phyloP scores from a whole-genome alignment of 2,113 vertebrate species.

The Marmota monax region DNA sequence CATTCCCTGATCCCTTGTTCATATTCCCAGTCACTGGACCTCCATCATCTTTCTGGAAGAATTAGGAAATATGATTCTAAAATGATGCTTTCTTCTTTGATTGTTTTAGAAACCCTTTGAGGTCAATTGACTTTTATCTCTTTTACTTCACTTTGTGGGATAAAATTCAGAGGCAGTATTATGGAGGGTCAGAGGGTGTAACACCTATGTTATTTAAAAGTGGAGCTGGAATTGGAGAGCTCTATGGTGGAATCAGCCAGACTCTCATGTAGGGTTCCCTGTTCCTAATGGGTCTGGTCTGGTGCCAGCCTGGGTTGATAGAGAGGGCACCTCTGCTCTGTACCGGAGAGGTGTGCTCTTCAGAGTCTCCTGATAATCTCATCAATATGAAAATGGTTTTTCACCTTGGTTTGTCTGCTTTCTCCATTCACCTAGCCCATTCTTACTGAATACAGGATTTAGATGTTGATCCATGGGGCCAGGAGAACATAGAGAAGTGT shows the following conservation, averaged over 20 bases:
- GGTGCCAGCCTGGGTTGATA: neutral
- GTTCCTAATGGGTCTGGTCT: neutral
- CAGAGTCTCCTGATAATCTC: neutral
- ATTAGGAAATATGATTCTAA: constrained; percentile 29
- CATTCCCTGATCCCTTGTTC: neutral
- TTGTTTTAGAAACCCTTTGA: neutral
- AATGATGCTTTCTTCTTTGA: neutral
- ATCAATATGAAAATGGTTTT: neutral
- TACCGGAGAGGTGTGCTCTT: neutral
- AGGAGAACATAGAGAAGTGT: neutral
- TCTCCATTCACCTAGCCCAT: neutral
- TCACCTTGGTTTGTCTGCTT: neutral
- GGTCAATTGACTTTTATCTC: neutral
- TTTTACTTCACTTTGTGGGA: neutral
- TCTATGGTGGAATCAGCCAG: neutral
- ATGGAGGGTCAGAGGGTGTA: neutral
- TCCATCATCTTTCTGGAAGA: neutral
- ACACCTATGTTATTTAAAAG: neutral
- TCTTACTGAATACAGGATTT: neutral
- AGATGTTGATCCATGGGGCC: neutral
- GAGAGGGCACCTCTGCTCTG: neutral
- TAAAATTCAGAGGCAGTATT: constrained; percentile 18
- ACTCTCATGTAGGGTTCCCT: neutral
- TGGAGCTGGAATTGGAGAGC: neutral
- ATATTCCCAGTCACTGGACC: neutral